Evolutionary conservation across 2,113 vertebrate species (phyloP).

Genomic region (Plotosus lineatus): DNA sequence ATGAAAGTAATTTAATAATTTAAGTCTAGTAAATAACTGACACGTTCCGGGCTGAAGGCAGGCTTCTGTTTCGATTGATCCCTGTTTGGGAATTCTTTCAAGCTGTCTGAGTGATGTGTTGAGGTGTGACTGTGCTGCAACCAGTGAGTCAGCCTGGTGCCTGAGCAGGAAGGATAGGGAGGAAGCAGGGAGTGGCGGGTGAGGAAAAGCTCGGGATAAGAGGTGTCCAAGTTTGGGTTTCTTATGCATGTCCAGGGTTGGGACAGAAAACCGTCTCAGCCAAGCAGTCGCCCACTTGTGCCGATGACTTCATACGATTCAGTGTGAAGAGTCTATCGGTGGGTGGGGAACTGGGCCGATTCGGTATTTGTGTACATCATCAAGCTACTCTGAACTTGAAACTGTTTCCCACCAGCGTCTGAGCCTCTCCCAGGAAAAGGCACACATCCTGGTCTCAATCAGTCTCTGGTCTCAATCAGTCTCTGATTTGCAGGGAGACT

Average conservation of each 20-base stretch:
- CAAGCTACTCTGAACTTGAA: background rate
- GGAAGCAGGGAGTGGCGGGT: slow-evolving; percentile 48
- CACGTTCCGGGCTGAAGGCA: too few relatives aligned
- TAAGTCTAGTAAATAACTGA: too few relatives aligned
- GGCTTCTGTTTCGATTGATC: too few relatives aligned
- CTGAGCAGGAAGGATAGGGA: slow-evolving; percentile 67
- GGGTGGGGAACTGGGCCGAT: background rate
- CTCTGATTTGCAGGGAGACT: background rate
- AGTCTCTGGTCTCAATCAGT: slow-evolving; percentile 8
- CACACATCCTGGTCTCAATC: slow-evolving; percentile 42
- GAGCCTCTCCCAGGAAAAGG: slow-evolving; percentile 43
- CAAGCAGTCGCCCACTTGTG: slow-evolving; percentile 39
- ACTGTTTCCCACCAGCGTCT: slow-evolving; percentile 38
- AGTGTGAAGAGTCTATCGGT: background rate
- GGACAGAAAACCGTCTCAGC: slow-evolving; percentile 66
- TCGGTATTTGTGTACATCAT: slow-evolving; percentile 2
- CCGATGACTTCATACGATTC: slow-evolving; percentile 61
- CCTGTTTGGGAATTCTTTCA: background rate
- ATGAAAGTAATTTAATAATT: too few relatives aligned
- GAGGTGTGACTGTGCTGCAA: slow-evolving; percentile 37
- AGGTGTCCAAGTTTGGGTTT: background rate
- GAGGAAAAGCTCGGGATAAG: slow-evolving; percentile 40
- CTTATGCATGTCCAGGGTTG: background rate
- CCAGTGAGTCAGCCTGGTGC: slow-evolving; percentile 65
- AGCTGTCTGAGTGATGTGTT: slow-evolving; percentile 50